A percentile compares a stretch with the other conserved stretches of the same genome.
Evolutionary conservation across 2,888 invertebrate species (phyloP).

Genomic region (Drosophila birchii): DNA sequence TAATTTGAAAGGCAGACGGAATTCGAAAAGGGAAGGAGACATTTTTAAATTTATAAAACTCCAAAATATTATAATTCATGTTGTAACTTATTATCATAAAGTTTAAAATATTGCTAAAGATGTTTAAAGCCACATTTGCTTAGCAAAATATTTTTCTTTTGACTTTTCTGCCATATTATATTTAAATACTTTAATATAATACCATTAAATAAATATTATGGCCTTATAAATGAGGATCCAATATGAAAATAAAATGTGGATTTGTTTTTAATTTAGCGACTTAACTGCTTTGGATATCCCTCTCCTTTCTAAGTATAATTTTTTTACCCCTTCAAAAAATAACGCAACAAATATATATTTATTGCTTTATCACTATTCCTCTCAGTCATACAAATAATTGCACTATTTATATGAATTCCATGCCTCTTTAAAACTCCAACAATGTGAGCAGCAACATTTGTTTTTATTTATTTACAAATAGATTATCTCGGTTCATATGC

Average conservation of each 20-base stretch:
- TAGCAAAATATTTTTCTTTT: not conserved
- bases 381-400: not conserved
- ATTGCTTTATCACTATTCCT: not conserved
- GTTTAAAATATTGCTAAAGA: not conserved
- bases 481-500: constrained; percentile 28
- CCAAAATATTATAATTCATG: not conserved
- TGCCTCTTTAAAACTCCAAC: constrained; percentile 2
- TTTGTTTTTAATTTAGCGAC: not conserved
- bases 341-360: not conserved
- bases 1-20: not conserved
- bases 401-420: not conserved
- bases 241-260: not conserved
- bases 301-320: not conserved
- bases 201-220: not conserved
- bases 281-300: not conserved
- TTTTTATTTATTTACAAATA: constrained; percentile 20
- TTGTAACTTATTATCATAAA: not conserved
- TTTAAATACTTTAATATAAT: too few species aligned
- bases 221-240: too few species aligned
- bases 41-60: not conserved
- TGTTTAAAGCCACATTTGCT: too few species aligned
- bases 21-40: not conserved
- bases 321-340: not conserved
- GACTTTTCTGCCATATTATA: not conserved
- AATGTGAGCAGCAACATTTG: constrained; percentile 2